Base-by-base conservation (phyloP, 1,140 invertebrate genomes). In the Solenopsis invicta region DNA sequence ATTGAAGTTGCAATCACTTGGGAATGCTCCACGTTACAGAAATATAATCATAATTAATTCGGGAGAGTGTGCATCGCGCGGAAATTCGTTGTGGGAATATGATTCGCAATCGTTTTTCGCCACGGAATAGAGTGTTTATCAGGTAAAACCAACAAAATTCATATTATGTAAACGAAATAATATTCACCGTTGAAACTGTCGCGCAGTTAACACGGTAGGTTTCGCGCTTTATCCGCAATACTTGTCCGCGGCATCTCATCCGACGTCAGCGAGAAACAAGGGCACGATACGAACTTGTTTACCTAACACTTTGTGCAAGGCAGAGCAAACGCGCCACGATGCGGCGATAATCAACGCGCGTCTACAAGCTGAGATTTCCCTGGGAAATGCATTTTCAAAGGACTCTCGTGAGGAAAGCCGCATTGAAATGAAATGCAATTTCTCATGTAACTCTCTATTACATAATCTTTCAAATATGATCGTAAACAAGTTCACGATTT, bases 231-330 rank as follows among this genome's bases (percentile, higher is more conserved):
- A 72, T 59, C 50, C n/a, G 21, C 54, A 41, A 74, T 61, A 74
- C 69, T 74, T 48, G 56, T 48, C 52, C 24, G 48, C 69, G 54
- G 56, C 45, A 34, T 78, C 62, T 80, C 62, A 52, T 54, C n/a
- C 12, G 48, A 48, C 56, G n/a, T 80, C 48, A 67, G 62, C 21
- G 21, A 52, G 77, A 80, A 54, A 80, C 61, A 34, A 67, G 61
- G 61, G 61, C 21, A 18, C 62, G 13, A 41, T 4, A 18, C 10
- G 75, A 89, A 90, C 80, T 88, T 89, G 86, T 90, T 90, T 90
- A 90, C 87, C 87, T 69, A 86, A 90, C 86, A 88, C 88, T 88
- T 88, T 56, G 56, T 76, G 18, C 41, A 74, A 81, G 62, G 41
- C 71, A 72, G 56, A 82, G 87, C 56, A 72, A 85, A 54, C 76